Base-by-base conservation (phyloP, 2,888 invertebrate genomes). In the Drosophila anomalata region DNA sequence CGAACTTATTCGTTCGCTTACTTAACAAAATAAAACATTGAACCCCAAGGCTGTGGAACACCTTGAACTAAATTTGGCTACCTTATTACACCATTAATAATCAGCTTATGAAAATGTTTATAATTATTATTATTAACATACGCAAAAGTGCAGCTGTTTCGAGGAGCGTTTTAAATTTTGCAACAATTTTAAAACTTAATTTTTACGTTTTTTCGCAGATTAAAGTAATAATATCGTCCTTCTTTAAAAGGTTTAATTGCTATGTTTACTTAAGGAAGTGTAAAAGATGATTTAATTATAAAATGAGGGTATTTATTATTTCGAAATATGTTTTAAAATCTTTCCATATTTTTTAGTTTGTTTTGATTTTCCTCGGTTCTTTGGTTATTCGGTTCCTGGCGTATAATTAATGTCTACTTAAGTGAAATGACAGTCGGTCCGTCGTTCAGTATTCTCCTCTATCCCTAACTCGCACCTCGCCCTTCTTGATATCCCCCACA, bases 381-480 rank as follows among this genome's bases (percentile, higher is more conserved):
- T 63, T 44, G 17, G 17, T 4, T 2, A 0, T 4, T 24, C 22
- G 58, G 53, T 53, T 63, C 50, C 36, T 59, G 73, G 53, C 73
- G 55, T 71, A 87, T 82, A 84, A 87, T 82, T 84, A 87, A 84
- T 84, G 74, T 77, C 85, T 87, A 78, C 71, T 87, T 82, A 82
- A 87, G 72, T 78, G 88, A 87, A 85, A 84, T 87, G 82, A 63
- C 77, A 46, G 66, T 76, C 65, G 67, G 78, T 81, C 60, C 60
- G 73, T 66, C 42, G 58, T 62, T 57, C 75, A 46, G 58, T 46
- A 42, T 55, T 46, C 53, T 44, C 29, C 50, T 1, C 29, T n/a
- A n/a, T 26, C 22, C 22, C 24, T 36, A 47, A 29, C 29, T 29
- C 9, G 29, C 29, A 9, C 29, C 29, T 8, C 29, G 14, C 48